Percentiles rank a stretch among this genome's conserved stretches.
Conservation (phyloP, 2,113 vertebrate species). For the Marcusenius ussheri region DNA sequence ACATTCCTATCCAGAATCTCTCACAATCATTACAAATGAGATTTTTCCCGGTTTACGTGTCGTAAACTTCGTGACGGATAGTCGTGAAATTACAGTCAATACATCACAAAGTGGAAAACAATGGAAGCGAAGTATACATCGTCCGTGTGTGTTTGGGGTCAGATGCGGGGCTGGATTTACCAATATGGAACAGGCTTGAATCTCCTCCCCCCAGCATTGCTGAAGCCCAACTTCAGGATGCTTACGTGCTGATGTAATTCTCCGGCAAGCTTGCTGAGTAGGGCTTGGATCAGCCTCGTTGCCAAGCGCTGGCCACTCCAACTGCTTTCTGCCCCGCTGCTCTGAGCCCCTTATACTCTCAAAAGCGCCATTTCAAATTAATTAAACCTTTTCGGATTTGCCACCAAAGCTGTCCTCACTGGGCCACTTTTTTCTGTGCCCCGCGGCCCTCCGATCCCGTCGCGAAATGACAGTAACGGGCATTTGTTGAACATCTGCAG, state of each 20-base stretch:
- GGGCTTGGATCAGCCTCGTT: constrained; percentile 76
- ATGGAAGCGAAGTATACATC: background rate
- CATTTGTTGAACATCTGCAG: constrained; percentile 6
- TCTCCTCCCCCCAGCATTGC: constrained; percentile 26
- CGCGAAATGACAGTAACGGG: background rate
- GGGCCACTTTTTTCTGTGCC: constrained; percentile 31
- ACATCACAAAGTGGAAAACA: background rate
- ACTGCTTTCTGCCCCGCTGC: constrained; percentile 87
- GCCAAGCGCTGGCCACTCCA: constrained; percentile 79
- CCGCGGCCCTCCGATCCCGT: background rate
- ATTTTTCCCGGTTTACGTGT: background rate
- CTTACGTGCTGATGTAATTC: constrained; percentile 86
- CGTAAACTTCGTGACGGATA: background rate
- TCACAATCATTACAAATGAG: background rate
- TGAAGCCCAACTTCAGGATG: constrained; percentile 65
- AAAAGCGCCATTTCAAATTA: constrained; percentile 97
- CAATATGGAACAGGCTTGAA: background rate
- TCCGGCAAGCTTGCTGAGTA: constrained; percentile 75
- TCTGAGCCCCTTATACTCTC: constrained; percentile 78
- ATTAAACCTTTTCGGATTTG: constrained; percentile 82
- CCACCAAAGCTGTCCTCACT: constrained; percentile 62
- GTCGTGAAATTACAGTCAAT: background rate
- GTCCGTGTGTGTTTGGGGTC: background rate
- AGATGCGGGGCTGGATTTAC: background rate
- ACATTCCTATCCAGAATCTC: background rate